These are phyloP conservation scores for Enteromius fasciolatus DNA, from an alignment of 2,797 vertebrate species.

Conservation along the genomic window DNA sequence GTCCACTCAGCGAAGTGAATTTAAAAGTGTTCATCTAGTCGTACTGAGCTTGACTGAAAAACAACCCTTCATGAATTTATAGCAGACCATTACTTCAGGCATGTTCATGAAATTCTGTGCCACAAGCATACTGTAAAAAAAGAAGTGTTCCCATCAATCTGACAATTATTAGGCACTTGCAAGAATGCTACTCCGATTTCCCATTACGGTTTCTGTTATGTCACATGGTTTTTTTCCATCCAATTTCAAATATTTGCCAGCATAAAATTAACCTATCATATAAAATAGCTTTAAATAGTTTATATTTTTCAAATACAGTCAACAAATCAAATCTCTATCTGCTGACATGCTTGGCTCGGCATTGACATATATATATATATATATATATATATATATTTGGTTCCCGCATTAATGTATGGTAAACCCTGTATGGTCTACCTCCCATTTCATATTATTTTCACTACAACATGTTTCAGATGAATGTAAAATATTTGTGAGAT, in stretches of 20 bases:
- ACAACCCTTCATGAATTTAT: neutral
- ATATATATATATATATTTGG: neutral
- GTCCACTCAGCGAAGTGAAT: neutral
- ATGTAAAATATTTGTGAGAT: too few species aligned
- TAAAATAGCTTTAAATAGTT: neutral
- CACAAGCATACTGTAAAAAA: neutral
- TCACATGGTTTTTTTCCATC: neutral
- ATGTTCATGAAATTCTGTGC: neutral
- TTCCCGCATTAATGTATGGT: too few species aligned
- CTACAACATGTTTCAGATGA: neutral
- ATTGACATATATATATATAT: neutral
- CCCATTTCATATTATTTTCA: neutral
- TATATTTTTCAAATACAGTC: neutral
- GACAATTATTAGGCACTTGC: neutral
- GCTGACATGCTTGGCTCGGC: neutral
- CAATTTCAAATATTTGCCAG: neutral
- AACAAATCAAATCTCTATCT: neutral
- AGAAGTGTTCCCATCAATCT: neutral
- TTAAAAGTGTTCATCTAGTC: conserved; percentile 14
- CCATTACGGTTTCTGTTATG: neutral
- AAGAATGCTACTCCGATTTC: neutral
- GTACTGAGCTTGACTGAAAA: conserved; percentile 8
- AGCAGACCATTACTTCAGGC: conserved; percentile 8
- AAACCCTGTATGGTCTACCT: too few species aligned
- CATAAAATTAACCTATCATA: neutral